Evolutionary conservation across 2,888 invertebrate species (phyloP).

Genomic region (Troilus luridus): DNA sequence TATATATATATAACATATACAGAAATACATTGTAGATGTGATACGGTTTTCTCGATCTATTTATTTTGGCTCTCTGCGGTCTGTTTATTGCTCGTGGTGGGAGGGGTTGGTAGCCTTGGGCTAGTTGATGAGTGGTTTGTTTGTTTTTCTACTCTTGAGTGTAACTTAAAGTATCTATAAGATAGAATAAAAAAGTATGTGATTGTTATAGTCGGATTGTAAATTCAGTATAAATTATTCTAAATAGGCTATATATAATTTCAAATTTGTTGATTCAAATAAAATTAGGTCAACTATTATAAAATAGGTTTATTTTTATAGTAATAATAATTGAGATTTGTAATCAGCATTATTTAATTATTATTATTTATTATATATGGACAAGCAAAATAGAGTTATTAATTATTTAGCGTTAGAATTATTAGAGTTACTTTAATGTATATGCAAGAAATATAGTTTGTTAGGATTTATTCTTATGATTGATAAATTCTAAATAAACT

Average conservation of each 20-base stretch:
- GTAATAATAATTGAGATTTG: no score
- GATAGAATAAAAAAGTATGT: neutral
- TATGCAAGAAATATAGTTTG: no score
- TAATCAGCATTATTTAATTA: no score
- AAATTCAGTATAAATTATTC: neutral
- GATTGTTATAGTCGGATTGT: neutral
- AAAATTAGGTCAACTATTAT: neutral
- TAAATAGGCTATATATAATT: neutral
- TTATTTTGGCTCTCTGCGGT: neutral
- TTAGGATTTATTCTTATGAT: no score
- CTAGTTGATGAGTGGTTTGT: neutral
- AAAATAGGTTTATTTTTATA: no score
- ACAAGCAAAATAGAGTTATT: no score
- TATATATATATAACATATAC: neutral
- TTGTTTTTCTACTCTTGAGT: neutral
- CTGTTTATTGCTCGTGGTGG: neutral
- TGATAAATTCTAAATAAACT: no score
- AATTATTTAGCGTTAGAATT: no score
- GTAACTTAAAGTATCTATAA: neutral
- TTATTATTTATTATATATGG: no score
- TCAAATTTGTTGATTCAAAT: neutral
- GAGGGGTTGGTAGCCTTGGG: neutral
- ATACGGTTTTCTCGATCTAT: neutral
- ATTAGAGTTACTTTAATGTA: no score
- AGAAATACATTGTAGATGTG: neutral